phyloP scores from a whole-genome alignment of 64 coral and sea anemone species.

The Exaiptasia diaphana region DNA sequence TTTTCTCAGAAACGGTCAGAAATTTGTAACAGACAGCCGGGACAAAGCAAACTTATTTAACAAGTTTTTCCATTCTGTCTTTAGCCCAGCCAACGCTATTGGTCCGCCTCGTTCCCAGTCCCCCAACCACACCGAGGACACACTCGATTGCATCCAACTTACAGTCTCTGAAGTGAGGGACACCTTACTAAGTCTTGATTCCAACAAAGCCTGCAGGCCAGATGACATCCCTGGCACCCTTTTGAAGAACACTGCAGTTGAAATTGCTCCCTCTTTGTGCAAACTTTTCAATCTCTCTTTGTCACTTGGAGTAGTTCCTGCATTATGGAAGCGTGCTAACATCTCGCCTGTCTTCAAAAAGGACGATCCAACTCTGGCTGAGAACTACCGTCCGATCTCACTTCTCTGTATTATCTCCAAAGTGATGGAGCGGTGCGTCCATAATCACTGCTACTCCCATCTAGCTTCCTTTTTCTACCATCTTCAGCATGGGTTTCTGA shows the following conservation, averaged over 20 bases:
- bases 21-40: too few species aligned
- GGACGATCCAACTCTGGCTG: slow-evolving; percentile 9
- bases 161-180: slow-evolving; percentile 9
- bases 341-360: slow-evolving; percentile 36
- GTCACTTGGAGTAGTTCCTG: slow-evolving; percentile 21
- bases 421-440: slow-evolving; percentile 47
- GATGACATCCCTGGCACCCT: slow-evolving; percentile 11
- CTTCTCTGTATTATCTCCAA: slow-evolving; percentile 29
- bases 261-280: not conserved
- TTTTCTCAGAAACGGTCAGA: too few species aligned
- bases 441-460: slow-evolving; percentile 20
- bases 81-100: too few species aligned
- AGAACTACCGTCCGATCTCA: slow-evolving; percentile 48
- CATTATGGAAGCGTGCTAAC: not conserved
- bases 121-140: not conserved
- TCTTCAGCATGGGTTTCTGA: slow-evolving; percentile 26
- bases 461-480: not conserved
- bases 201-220: not conserved
- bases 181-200: not conserved
- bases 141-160: not conserved
- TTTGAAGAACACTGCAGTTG: slow-evolving; percentile 4
- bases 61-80: too few species aligned
- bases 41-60: too few species aligned
- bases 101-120: too few species aligned
- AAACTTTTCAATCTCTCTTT: slow-evolving; percentile 12